Evolutionary conservation across 2,888 invertebrate species (phyloP).

Genomic region (Apodemia zela): DNA sequence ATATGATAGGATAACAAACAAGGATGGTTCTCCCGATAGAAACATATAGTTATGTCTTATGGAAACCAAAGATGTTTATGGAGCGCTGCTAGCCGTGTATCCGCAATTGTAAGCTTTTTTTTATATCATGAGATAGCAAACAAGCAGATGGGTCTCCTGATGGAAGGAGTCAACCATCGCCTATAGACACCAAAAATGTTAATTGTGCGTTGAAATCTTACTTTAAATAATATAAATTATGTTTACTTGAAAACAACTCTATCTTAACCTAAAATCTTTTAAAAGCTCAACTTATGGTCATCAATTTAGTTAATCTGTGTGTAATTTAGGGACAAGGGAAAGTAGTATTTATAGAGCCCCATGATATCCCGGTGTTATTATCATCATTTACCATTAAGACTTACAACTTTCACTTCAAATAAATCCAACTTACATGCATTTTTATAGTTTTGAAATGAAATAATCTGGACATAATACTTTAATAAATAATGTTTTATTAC

Average conservation of each 20-base stretch:
- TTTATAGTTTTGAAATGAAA: neutral
- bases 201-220: too few species aligned
- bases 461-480: neutral
- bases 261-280: constrained; percentile 3
- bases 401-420: constrained; percentile 25
- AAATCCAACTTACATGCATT: constrained; percentile 8
- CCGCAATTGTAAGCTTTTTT: too few species aligned
- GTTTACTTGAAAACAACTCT: neutral
- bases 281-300: constrained; percentile 23
- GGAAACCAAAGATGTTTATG: too few species aligned
- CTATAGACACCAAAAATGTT: too few species aligned
- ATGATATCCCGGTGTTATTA: constrained; percentile 13
- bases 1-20: too few species aligned
- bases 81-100: too few species aligned
- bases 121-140: too few species aligned
- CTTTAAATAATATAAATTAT: too few species aligned
- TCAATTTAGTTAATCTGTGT: constrained; percentile 36
- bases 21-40: too few species aligned
- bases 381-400: constrained; percentile 9
- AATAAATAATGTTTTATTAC: neutral
- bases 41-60: too few species aligned
- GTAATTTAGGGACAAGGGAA: constrained; percentile 38
- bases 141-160: too few species aligned
- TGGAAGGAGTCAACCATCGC: too few species aligned
- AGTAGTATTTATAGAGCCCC: constrained; percentile 30